phyloP scores from a whole-genome alignment of 1,140 invertebrate genomes.

The Linepithema humile region DNA sequence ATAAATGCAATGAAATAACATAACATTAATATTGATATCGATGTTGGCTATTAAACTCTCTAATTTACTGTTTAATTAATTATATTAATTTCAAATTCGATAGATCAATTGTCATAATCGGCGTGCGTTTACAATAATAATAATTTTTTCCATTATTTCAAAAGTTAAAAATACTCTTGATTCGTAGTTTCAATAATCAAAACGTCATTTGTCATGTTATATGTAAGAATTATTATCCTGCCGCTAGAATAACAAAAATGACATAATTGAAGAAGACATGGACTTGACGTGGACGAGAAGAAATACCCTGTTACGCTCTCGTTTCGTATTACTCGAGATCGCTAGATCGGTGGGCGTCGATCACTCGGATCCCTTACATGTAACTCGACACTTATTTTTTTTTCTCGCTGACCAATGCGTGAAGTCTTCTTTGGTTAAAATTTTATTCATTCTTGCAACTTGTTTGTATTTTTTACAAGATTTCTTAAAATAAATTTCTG shows the following conservation, averaged over 20 bases:
- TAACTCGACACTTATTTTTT: constrained; percentile 59
- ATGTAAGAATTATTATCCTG: not conserved
- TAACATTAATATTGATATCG: not conserved
- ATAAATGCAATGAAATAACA: not conserved
- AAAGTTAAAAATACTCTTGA: not conserved
- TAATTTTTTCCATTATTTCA: not conserved
- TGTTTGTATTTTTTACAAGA: not conserved
- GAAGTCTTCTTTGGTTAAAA: constrained; percentile 4
- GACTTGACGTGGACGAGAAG: constrained; percentile 45
- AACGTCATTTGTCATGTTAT: not conserved
- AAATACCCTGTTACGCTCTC: constrained; percentile 63
- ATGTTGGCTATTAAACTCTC: not conserved
- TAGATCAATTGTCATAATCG: not conserved
- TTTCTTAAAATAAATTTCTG: not conserved
- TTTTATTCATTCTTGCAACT: constrained; percentile 24
- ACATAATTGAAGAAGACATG: constrained; percentile 16
- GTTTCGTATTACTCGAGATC: constrained; percentile 66
- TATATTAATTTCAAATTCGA: not conserved
- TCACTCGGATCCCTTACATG: constrained; percentile 65
- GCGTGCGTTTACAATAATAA: not conserved
- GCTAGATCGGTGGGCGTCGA: constrained; percentile 61
- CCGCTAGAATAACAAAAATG: not conserved
- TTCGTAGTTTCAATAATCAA: not conserved
- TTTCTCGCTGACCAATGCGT: not conserved
- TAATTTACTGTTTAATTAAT: constrained; percentile 1